Evolutionary conservation across 2,888 invertebrate genomes (phyloP), one percentile per base, ranked within the genome.

Genomic region (Pollenia angustigena): DNA sequence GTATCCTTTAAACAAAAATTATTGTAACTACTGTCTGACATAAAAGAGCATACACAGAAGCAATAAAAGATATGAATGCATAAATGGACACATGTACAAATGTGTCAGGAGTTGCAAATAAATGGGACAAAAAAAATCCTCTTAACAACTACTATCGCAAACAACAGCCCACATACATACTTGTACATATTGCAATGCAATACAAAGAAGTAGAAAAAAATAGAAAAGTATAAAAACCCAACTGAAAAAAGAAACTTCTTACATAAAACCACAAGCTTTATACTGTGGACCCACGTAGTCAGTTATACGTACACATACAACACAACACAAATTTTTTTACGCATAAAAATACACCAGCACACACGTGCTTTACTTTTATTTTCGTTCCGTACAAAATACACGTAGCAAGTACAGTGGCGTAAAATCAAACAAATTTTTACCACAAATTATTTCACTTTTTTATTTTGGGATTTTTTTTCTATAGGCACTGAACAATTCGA

Each of bases 81-180:
- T 44, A 71, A 62, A 44, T 44, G 52, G 71, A 52, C 58, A 68
- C 58, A 68, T 66, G 58, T 52, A 62, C 50, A 60, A 76, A 54
- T 76, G 76, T 76, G 76, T 69, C 58, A 60, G 60, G 50, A 79
- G 58, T 14, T 60, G n/a, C 40, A 79, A 79, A 79, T 23, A 66
- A 79, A 68, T 56, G 54, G 1, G 56, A 80, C n/a, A 18, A 32
- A 32, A 32, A 50, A 71, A 54, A 40, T 54, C 11, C 54, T 42
- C 8, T 2, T 48, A 32, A n/a, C 32, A 69, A 52, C 32, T 69
- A 52, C 18, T 12, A 8, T 32, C 9, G 42, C 40, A 54, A 42
- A 71, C 40, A 54, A n/a, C 2, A 16, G 7, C 42, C 52, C 42
- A n/a, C 69, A 69, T 69, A 52, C 16, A 2, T 32, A 69, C 10